phyloP scores from a whole-genome alignment of 1,140 invertebrate genomes.

The Drosophila leontia region DNA sequence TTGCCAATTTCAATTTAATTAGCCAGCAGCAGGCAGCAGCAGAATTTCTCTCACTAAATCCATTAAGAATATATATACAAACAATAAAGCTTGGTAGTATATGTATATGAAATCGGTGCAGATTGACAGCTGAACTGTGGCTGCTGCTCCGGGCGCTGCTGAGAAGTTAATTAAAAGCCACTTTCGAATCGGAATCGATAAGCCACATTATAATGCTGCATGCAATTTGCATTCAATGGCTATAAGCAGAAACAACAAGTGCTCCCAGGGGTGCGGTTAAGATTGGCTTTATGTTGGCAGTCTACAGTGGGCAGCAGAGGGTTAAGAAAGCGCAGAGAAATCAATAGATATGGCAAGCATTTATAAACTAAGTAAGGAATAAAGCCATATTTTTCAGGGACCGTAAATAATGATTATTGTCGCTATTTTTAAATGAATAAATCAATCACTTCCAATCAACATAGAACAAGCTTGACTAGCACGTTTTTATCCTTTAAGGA shows the following conservation, averaged over 20 bases:
- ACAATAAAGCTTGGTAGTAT: background rate
- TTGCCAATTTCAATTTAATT: slow-evolving; percentile 43
- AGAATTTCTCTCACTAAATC: slow-evolving; percentile 26
- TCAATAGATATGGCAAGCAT: background rate
- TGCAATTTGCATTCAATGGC: slow-evolving; percentile 44
- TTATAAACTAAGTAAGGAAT: background rate
- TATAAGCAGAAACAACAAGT: slow-evolving; percentile 16
- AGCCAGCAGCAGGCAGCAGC: slow-evolving; percentile 5
- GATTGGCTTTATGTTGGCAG: slow-evolving; percentile 7
- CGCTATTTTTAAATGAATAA: too few relatives aligned
- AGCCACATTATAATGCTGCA: slow-evolving; percentile 22
- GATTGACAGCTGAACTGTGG: slow-evolving; percentile 14
- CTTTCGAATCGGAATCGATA: slow-evolving; percentile 52
- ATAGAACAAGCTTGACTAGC: too few relatives aligned
- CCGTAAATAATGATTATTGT: too few relatives aligned
- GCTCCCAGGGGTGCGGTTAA: slow-evolving; percentile 22
- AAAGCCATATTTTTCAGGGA: too few relatives aligned
- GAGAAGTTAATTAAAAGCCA: slow-evolving; percentile 47
- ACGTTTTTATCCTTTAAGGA: too few relatives aligned
- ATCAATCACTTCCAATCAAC: too few relatives aligned
- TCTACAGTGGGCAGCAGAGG: slow-evolving; percentile 5
- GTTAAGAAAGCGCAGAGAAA: background rate
- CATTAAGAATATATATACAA: slow-evolving; percentile 8
- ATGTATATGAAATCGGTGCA: slow-evolving; percentile 9
- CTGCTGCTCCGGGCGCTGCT: slow-evolving; percentile 1